Evolutionary conservation across 2,888 invertebrate species (phyloP).

Genomic region (Drosophila basisetae): DNA sequence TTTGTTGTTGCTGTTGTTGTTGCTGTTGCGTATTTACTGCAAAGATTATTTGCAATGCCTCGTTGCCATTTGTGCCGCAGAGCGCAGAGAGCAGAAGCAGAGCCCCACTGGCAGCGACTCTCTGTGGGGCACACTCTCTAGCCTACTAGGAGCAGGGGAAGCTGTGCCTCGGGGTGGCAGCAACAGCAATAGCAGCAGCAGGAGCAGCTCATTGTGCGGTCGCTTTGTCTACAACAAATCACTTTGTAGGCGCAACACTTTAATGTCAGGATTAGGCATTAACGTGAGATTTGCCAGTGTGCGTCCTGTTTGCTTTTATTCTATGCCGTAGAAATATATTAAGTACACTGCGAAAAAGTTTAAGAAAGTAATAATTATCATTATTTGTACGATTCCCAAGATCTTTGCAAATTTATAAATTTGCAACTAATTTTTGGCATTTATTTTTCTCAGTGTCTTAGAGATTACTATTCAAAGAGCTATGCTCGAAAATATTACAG

Average conservation of each 20-base stretch:
- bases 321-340: constrained; percentile 21
- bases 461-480: neutral
- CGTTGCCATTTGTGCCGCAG: constrained; percentile 53
- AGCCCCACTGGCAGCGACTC: constrained; percentile 1
- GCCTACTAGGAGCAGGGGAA: neutral
- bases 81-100: constrained; percentile 1
- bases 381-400: neutral
- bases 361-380: neutral
- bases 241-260: constrained; percentile 80
- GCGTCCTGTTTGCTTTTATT: constrained; percentile 45
- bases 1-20: constrained; percentile 21
- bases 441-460: neutral
- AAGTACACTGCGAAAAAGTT: constrained; percentile 8
- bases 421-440: neutral
- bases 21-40: constrained; percentile 73
- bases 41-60: constrained; percentile 80
- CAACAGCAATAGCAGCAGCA: neutral
- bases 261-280: constrained; percentile 81
- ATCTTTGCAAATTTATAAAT: neutral
- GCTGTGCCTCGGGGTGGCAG: neutral
- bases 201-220: constrained; percentile 48
- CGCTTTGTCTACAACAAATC: constrained; percentile 79
- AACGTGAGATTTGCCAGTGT: constrained; percentile 72
- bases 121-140: neutral
- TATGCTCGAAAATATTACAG: neutral